Conservation (phyloP, 2,888 invertebrate genomes). For the Caradrina kadenii region DNA sequence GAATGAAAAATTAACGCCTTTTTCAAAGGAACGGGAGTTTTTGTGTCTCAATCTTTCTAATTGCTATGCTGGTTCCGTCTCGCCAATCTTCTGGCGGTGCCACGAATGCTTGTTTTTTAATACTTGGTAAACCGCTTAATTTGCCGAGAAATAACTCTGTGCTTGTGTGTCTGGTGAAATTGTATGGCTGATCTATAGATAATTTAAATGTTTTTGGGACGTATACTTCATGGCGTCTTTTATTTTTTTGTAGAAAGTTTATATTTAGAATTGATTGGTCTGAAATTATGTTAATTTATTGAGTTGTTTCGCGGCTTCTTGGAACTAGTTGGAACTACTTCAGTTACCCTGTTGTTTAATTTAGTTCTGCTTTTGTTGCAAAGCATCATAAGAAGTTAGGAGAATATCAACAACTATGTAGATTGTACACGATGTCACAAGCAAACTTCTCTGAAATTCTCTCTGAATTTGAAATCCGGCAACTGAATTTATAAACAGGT, state of each 20-base stretch:
- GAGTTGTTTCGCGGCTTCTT: not conserved
- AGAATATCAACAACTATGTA: slow-evolving; percentile 40
- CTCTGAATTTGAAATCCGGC: slow-evolving; percentile 49
- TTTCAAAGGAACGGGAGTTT: slow-evolving; percentile 65
- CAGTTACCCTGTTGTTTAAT: slow-evolving; percentile 6
- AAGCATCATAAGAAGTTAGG: slow-evolving; percentile 44
- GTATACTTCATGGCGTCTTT: slow-evolving; percentile 27
- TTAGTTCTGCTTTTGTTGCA: slow-evolving; percentile 13
- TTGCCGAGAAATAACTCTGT: slow-evolving; percentile 63
- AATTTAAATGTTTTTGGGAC: slow-evolving; percentile 52
- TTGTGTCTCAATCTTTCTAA: slow-evolving; percentile 72
- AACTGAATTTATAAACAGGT: slow-evolving; percentile 51
- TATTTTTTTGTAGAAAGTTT: slow-evolving; percentile 31
- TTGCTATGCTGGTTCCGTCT: slow-evolving; percentile 68
- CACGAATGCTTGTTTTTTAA: slow-evolving; percentile 63
- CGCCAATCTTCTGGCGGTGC: slow-evolving; percentile 56
- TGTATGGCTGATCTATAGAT: slow-evolving; percentile 41
- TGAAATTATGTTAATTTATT: slow-evolving; percentile 8
- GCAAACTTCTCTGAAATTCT: slow-evolving; percentile 53
- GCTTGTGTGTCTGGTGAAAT: slow-evolving; percentile 47
- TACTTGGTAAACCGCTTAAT: slow-evolving; percentile 66
- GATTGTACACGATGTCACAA: slow-evolving; percentile 43
- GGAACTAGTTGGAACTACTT: slow-evolving; percentile 12
- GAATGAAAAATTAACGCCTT: slow-evolving; percentile 74
- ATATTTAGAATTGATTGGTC: slow-evolving; percentile 13